A percentile compares a stretch with the other conserved stretches of the same genome.
phyloP scores from a whole-genome alignment of 2,797 vertebrate genomes.

The Gallinago nigripennis region DNA sequence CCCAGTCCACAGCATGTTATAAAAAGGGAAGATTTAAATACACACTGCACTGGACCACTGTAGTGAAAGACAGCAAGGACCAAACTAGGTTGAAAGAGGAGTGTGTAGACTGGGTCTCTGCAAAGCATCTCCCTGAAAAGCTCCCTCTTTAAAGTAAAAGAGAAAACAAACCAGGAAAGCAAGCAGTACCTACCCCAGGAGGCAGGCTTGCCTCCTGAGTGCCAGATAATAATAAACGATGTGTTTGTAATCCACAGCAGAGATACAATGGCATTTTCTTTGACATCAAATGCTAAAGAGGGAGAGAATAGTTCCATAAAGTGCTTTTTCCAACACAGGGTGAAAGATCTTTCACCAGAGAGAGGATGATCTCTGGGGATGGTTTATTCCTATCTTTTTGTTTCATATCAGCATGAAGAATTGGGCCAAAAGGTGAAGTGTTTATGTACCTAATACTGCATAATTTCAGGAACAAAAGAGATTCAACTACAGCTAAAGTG shows the following conservation, averaged over 20 bases:
- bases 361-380: slow-evolving; percentile 9
- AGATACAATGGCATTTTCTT: slow-evolving; percentile 41
- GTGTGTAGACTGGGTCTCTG: neutral
- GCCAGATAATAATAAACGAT: slow-evolving; percentile 41
- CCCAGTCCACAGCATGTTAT: neutral
- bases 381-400: neutral
- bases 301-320: slow-evolving; percentile 16
- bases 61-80: neutral
- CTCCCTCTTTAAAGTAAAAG: neutral
- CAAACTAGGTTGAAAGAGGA: neutral
- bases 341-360: slow-evolving; percentile 15
- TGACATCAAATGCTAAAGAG: slow-evolving; percentile 23
- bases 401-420: slow-evolving; percentile 7
- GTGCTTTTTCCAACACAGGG: neutral
- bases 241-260: slow-evolving; percentile 59
- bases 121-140: neutral
- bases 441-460: neutral
- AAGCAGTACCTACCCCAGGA: neutral
- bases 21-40: neutral
- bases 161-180: slow-evolving; percentile 21
- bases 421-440: neutral
- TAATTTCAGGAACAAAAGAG: neutral
- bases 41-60: neutral
- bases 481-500: neutral
- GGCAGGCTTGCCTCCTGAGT: neutral